A percentile compares a stretch with the other conserved stretches of the same genome.
These are phyloP conservation scores for Nycticryphes semicollaris DNA, from an alignment of 2,113 vertebrate species.

Conservation along the genomic window DNA sequence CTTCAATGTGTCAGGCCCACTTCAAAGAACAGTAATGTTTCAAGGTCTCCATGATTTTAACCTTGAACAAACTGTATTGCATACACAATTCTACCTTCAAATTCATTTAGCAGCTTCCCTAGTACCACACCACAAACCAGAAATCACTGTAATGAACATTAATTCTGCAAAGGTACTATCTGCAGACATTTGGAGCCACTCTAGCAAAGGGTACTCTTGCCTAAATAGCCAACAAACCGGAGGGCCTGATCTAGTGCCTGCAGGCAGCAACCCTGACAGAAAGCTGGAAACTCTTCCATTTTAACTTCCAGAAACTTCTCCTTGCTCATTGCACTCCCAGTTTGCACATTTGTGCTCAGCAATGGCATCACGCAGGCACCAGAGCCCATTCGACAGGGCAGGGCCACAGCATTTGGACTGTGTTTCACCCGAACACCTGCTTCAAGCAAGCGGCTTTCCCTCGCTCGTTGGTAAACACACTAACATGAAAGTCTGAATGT, in stretches of 20 bases:
- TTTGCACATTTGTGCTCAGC: fast-evolving
- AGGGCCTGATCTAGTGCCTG: neutral
- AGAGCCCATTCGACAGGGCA: neutral
- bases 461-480: fast-evolving
- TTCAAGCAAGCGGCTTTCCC: neutral
- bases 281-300: neutral
- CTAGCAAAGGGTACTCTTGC: neutral
- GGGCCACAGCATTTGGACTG: neutral
- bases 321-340: neutral
- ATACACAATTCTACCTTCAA: neutral
- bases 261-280: neutral
- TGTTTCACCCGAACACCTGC: neutral
- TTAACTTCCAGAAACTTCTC: neutral
- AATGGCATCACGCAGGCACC: neutral
- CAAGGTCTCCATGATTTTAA: neutral
- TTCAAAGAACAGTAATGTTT: neutral
- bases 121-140: neutral
- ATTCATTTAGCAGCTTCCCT: neutral
- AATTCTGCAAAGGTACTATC: neutral
- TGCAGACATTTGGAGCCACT: neutral
- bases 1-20: neutral
- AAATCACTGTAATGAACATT: neutral
- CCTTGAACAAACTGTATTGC: neutral
- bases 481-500: neutral
- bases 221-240: fast-evolving